Percentiles rank a stretch among this genome's conserved stretches.
Conservation (phyloP, 2,888 invertebrate genomes). For the Chesias legatella region DNA sequence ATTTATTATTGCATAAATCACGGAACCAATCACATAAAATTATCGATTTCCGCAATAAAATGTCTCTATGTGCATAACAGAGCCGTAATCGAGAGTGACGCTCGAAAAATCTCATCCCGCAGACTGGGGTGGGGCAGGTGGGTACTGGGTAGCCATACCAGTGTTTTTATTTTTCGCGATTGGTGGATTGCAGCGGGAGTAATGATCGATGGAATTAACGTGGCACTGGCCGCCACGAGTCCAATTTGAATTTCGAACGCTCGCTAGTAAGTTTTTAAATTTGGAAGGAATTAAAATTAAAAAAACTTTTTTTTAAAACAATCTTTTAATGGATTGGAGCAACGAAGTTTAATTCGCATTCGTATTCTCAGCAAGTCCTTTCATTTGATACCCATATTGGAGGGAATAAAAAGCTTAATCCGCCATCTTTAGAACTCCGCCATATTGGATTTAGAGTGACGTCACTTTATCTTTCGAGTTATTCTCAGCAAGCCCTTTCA, state of each 20-base stretch:
- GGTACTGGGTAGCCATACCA: slow-evolving; percentile 53
- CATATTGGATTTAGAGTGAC: no score
- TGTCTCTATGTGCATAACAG: slow-evolving; percentile 20
- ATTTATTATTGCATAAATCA: no score
- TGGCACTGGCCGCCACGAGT: slow-evolving; percentile 59
- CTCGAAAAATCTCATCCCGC: slow-evolving; percentile 71
- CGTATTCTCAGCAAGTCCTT: no score
- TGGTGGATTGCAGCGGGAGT: slow-evolving; percentile 77
- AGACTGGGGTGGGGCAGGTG: slow-evolving; percentile 46
- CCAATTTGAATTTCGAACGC: slow-evolving; percentile 51
- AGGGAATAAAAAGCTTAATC: no score
- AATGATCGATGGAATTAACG: slow-evolving; percentile 80
- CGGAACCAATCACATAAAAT: slow-evolving; percentile 18
- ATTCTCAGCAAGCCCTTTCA: no score
- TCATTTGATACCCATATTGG: no score
- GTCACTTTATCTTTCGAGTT: no score
- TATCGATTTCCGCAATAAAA: slow-evolving; percentile 31
- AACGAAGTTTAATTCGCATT: no score
- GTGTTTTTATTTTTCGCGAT: slow-evolving; percentile 77
- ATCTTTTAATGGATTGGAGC: no score
- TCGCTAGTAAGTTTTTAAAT: neutral
- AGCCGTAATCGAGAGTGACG: slow-evolving; percentile 60
- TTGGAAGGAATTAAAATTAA: no score
- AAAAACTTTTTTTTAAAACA: no score
- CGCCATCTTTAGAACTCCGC: no score